A percentile compares a stretch with the other conserved stretches of the same genome.
Evolutionary conservation across 2,888 invertebrate genomes (phyloP).

Genomic region (Lobophora halterata): DNA sequence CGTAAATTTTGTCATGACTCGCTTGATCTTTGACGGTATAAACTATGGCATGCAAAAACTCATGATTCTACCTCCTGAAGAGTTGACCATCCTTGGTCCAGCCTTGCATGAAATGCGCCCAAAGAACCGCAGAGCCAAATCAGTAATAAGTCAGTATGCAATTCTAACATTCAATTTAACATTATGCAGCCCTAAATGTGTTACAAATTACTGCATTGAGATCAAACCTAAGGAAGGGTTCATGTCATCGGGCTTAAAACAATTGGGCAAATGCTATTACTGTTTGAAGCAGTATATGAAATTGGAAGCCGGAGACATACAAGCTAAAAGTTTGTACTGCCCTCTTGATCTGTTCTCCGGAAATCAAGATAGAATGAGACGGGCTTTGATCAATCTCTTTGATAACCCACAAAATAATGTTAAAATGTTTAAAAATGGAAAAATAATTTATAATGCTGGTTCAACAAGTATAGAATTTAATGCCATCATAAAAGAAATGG

Average conservation of each 20-base stretch:
- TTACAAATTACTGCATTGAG: conserved; percentile 79
- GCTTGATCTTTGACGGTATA: conserved; percentile 43
- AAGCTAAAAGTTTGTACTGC: conserved; percentile 82
- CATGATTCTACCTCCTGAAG: conserved; percentile 50
- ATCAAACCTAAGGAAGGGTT: conserved; percentile 86
- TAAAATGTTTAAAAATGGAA: conserved; percentile 77
- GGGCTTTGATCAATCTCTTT: conserved; percentile 72
- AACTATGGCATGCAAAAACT: conserved; percentile 54
- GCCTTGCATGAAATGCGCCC: conserved; percentile 53
- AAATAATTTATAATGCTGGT: conserved; percentile 50
- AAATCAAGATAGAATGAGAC: conserved; percentile 74
- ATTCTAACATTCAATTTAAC: conserved; percentile 72
- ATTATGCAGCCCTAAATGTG: conserved; percentile 39
- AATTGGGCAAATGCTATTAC: conserved; percentile 74
- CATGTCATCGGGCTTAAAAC: conserved; percentile 54
- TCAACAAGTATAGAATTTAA: conserved; percentile 36
- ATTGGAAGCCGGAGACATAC: conserved; percentile 75
- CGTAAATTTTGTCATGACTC: conserved; percentile 61
- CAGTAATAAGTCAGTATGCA: conserved; percentile 60
- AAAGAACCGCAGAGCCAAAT: conserved; percentile 63
- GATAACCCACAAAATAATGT: conserved; percentile 84
- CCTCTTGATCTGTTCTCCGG: conserved; percentile 87
- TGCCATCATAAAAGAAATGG: conserved; percentile 36
- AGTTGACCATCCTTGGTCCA: conserved; percentile 49
- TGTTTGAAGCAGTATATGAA: conserved; percentile 81